Percentiles rank a stretch among this genome's conserved stretches.
phyloP scores from a whole-genome alignment of 1,140 invertebrate genomes.

The Hesperophylax magnus region DNA sequence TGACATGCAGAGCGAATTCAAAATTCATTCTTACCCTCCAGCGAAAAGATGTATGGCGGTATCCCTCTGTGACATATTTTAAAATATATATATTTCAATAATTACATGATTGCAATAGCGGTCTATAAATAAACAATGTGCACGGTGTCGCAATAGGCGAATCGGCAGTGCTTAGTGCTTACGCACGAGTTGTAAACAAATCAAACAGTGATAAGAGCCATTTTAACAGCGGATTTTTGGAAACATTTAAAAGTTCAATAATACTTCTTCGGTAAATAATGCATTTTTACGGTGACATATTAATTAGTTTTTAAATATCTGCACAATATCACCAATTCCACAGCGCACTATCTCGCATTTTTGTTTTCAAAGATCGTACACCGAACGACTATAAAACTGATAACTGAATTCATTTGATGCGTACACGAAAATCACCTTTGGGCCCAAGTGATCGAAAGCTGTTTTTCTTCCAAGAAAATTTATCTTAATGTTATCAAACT shows the following conservation, averaged over 20 bases:
- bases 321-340: constrained; percentile 9
- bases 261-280: not conserved
- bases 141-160: constrained; percentile 48
- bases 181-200: constrained; percentile 51
- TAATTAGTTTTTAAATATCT: constrained; percentile 11
- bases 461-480: too few relatives aligned
- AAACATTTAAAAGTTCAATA: not conserved
- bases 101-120: constrained; percentile 51
- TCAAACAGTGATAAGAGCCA: constrained; percentile 34
- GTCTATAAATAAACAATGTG: constrained; percentile 53
- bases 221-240: constrained; percentile 19
- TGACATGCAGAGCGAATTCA: constrained; percentile 48
- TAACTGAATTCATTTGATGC: not conserved
- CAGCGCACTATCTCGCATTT: constrained; percentile 32
- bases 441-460: too few relatives aligned
- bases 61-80: constrained; percentile 80
- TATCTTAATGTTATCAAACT: too few relatives aligned
- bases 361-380: not conserved
- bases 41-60: constrained; percentile 89
- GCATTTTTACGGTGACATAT: not conserved
- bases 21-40: constrained; percentile 80
- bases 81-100: constrained; percentile 44
- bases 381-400: not conserved
- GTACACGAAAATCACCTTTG: too few relatives aligned
- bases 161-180: constrained; percentile 41